Evolutionary conservation across 2,797 vertebrate genomes (phyloP), one percentile per base, ranked within the genome.

Genomic region (Ficedula albicollis): DNA sequence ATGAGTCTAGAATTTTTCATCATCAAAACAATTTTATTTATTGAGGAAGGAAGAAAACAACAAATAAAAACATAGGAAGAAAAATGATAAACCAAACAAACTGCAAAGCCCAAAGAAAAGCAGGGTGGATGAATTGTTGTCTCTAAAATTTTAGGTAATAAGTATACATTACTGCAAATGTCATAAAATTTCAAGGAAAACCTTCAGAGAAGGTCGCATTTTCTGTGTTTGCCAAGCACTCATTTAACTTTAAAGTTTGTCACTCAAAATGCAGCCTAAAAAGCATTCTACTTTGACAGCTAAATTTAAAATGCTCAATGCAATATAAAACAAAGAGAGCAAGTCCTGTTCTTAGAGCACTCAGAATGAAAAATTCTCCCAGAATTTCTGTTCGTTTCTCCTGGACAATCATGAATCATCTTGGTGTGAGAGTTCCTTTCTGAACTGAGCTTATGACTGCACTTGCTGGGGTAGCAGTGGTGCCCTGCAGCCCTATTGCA

Each of bases 391-490:
- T 30, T 84, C 17, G 22, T 5, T 48, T 80, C 36, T 80, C 32
- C 10, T 38, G 23, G 16, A 20, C 0, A 0, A 34, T 15, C 13
- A 32, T 11, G 10, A 74, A 55, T 11, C 48, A 63, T 32, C 7
- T 38, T 17, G 23, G 11, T 13, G 9, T 13, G 16, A n/a, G 9
- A 36, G 9, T 2, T 6, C 5, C 16, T 29, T 69, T 67, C 60
- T 23, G 18, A 48, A 41, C 38, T 30, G 43, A 82, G 63, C 4
- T 87, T 32, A 34, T 21, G 29, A 5, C 8, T 64, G 32, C 19
- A 10, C 21, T 86, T 67, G 10, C 14, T 77, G 52, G 5, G 3
- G 5, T 11, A 62, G 41, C 19, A 52, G 1, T 7, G 22, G 27
- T 3, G 9, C 11, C 11, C 75, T 41, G 26, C 34, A 77, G 29